Conservation (phyloP, 2,797 vertebrate species). For the Parotocinclus haroldoi region DNA sequence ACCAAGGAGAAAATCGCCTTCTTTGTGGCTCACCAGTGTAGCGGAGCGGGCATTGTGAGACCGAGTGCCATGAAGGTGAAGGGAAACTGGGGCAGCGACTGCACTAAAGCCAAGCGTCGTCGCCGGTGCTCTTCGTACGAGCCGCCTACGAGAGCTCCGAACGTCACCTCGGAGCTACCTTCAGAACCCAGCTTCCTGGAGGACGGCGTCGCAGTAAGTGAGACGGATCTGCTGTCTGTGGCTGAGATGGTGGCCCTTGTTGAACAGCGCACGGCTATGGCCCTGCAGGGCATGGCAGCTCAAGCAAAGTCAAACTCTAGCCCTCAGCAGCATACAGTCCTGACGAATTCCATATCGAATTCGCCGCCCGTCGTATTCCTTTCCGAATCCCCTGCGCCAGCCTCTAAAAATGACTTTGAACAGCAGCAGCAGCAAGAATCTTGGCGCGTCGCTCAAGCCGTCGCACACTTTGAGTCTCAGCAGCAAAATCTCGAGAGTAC, state of each 20-base stretch:
- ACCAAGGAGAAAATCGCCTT: constrained; percentile 98
- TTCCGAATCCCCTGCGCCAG: constrained; percentile 65
- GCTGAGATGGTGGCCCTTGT: constrained; percentile 95
- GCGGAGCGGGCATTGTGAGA: constrained; percentile 70
- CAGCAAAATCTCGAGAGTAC: constrained; percentile 66
- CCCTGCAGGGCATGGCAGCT: constrained; percentile 76
- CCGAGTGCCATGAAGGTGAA: constrained; percentile 92
- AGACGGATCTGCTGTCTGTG: constrained; percentile 85
- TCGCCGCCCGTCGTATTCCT: constrained; percentile 67
- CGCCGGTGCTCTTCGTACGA: constrained; percentile 87
- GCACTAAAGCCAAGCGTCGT: constrained; percentile 89
- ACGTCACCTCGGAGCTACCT: constrained; percentile 37
- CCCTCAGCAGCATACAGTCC: constrained; percentile 21
- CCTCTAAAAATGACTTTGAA: constrained; percentile 66
- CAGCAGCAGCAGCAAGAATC: constrained; percentile 71
- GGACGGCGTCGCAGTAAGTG: constrained; percentile 53
- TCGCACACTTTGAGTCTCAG: constrained; percentile 88
- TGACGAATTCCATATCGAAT: constrained; percentile 35
- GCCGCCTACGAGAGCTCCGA: constrained; percentile 70
- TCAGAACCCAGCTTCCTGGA: constrained; percentile 33
- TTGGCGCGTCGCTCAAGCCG: constrained; percentile 83
- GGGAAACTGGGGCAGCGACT: constrained; percentile 89
- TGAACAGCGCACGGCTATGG: constrained; percentile 83
- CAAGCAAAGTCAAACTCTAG: constrained; percentile 60
- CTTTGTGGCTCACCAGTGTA: constrained; percentile 93